Evolutionary conservation across 2,113 vertebrate genomes (phyloP).

Genomic region (Sminthopsis crassicaudata): DNA sequence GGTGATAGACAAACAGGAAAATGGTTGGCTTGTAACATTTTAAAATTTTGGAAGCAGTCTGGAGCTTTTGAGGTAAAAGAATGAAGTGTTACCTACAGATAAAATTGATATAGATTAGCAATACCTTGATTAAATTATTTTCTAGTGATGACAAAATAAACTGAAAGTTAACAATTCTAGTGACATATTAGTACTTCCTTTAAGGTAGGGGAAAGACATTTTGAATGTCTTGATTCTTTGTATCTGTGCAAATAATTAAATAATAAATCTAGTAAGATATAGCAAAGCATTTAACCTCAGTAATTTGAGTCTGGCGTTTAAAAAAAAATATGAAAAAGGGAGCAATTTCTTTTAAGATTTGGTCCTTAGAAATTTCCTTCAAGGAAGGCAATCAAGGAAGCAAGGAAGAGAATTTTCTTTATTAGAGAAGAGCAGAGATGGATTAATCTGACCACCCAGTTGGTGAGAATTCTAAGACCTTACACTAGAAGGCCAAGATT

Average conservation of each 20-base stretch:
- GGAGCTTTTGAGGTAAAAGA: background rate
- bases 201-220: background rate
- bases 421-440: constrained; percentile 20
- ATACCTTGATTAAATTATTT: constrained; percentile 26
- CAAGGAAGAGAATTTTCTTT: background rate
- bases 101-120: background rate
- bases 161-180: constrained; percentile 13
- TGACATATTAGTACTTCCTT: background rate
- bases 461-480: constrained; percentile 2
- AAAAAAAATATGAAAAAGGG: background rate
- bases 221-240: background rate
- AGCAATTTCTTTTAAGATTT: background rate
- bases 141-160: constrained; percentile 3
- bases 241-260: background rate
- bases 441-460: background rate
- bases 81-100: background rate
- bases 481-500: background rate
- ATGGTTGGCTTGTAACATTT: constrained; percentile 18
- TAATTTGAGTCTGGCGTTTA: background rate
- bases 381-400: background rate
- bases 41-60: constrained; percentile 8
- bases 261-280: background rate
- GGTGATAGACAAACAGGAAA: constrained; percentile 25
- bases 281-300: background rate
- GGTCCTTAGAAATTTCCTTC: constrained; percentile 14